Evolutionary conservation across 1,140 invertebrate genomes (phyloP), one percentile per base, ranked within the genome.

Genomic region (Chymomyza costata): DNA sequence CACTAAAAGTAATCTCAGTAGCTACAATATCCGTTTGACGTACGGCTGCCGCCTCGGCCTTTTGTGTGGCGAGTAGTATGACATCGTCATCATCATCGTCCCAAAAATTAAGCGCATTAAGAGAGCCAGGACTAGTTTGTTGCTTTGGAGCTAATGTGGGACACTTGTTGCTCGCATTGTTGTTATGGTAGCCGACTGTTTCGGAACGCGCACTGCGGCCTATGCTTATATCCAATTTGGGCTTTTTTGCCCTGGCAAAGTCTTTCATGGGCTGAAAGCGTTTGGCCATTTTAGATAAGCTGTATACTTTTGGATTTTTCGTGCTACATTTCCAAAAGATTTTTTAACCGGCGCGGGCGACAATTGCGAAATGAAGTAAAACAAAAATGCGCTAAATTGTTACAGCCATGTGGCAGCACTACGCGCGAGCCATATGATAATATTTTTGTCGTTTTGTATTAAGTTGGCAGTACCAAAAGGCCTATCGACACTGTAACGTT

Each of bases 1-100:
- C 60, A 34, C 37, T 65, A 6, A 82, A 84, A 11, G 68, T 65
- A 3, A 74, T 52, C 25, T 82, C 65, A 28, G 13, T 59, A 1
- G 41, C 46, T 14, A 50, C 31, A 6, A 52, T 38, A 14, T 62
- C 48, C 6, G 38, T 19, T 15, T 63, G 45, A 2, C 44, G 54
- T 10, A 49, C 46, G 8, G 31, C 52, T 43, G 59, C 58, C n/a
- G 66, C 61, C 39, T 84, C 82, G 14, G 64, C 82, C 25, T 53
- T 38, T 47, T 84, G 82, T 0, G 82, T 80, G 25, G 82, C 82
- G 34, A 82, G 38, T 10, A 84, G 19, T 16, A 84, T 71, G 11
- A 68, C 78, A 49, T 83, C 82, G 15, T 84, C 82, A 21, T 84
- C 82, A 6, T 84, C 76, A 44, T 66, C 69, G 6, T 48, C 82